phyloP scores from a whole-genome alignment of 1,140 invertebrate species.

The Macrocentrus cingulum region DNA sequence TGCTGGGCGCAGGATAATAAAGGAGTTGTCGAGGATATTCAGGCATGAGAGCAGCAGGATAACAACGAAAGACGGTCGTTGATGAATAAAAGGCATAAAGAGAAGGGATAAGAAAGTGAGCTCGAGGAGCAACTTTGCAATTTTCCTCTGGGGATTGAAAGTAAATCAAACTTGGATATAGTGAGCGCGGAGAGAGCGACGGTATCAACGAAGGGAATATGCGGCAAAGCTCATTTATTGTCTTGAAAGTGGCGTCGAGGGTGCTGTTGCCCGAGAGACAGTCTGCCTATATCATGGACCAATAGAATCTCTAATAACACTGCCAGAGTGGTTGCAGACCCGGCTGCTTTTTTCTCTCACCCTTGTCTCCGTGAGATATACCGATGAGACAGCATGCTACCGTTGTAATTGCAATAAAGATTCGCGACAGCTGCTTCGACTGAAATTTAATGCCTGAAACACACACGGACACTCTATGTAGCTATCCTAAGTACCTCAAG shows the following conservation, averaged over 20 bases:
- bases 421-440: constrained; percentile 23
- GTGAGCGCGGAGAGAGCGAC: constrained; percentile 1
- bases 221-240: constrained; percentile 23
- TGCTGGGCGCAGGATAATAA: constrained; percentile 2
- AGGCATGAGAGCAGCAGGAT: background rate
- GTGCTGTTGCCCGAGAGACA: too few species aligned
- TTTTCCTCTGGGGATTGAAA: constrained; percentile 23
- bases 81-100: background rate
- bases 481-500: background rate
- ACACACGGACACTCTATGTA: background rate
- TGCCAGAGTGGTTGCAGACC: background rate
- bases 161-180: constrained; percentile 25
- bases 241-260: constrained; percentile 1
- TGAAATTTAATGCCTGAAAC: constrained; percentile 20
- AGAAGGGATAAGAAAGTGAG: constrained; percentile 5
- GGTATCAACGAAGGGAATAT: constrained; percentile 12
- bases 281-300: background rate
- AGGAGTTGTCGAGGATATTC: constrained; percentile 2
- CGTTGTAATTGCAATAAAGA: constrained; percentile 22
- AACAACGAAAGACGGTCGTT: constrained; percentile 9
- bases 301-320: constrained; percentile 7
- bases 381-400: constrained; percentile 23
- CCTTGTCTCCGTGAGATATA: constrained; percentile 7
- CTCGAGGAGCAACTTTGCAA: constrained; percentile 12
- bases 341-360: constrained; percentile 9